phyloP scores from a whole-genome alignment of 2,797 vertebrate species.

The Clangula hyemalis region DNA sequence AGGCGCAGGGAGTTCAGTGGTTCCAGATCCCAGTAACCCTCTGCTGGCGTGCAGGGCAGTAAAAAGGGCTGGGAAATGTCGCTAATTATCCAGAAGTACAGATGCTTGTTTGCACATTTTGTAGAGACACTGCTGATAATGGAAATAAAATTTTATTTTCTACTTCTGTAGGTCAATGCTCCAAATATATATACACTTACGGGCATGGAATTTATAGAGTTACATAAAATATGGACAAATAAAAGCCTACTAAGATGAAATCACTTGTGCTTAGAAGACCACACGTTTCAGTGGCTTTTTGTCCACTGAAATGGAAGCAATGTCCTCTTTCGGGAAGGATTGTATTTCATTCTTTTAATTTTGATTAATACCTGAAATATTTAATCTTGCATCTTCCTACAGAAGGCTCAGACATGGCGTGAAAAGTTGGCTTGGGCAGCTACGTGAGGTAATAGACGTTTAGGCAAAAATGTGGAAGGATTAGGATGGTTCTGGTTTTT shows the following conservation, averaged over 20 bases:
- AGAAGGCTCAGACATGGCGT: neutral
- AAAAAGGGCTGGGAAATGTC: neutral
- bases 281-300: neutral
- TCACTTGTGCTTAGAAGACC: neutral
- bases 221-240: too few species aligned
- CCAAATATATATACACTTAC: rapidly evolving
- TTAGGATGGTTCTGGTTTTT: neutral
- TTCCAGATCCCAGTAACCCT: neutral
- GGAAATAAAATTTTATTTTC: neutral
- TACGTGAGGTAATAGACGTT: too few species aligned
- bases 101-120: neutral
- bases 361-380: too few species aligned
- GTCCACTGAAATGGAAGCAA: neutral
- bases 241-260: too few species aligned
- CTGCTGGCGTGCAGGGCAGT: neutral
- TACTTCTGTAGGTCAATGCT: neutral
- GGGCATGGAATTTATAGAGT: too few species aligned
- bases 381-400: neutral
- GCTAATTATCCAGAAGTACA: neutral
- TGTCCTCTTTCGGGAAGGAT: neutral
- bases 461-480: neutral
- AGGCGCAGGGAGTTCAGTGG: neutral
- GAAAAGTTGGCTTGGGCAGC: neutral
- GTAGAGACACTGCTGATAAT: neutral
- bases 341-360: too few species aligned